Conservation (phyloP, 2,797 vertebrate species). For the Glyptemys insculpta region DNA sequence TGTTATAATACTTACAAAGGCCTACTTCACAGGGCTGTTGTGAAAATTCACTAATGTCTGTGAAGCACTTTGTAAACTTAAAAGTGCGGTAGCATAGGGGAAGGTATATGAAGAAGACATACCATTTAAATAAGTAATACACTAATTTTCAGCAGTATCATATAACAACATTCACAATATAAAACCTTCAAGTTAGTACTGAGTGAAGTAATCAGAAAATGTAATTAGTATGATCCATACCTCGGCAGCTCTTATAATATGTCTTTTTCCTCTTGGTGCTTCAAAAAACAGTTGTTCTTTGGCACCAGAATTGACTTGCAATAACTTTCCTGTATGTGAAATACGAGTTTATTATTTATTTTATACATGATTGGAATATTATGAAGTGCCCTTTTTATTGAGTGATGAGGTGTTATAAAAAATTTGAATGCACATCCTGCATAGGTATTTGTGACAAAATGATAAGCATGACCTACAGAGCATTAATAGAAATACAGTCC, state of each 20-base stretch:
- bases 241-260: conserved; percentile 91
- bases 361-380: neutral
- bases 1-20: neutral
- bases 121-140: neutral
- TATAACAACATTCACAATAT: conserved; percentile 8
- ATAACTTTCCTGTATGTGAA: conserved; percentile 88
- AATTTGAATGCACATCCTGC: neutral
- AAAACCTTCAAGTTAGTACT: neutral
- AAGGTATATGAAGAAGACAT: neutral
- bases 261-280: conserved; percentile 94
- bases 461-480: neutral
- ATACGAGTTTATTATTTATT: conserved; percentile 44
- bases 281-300: conserved; percentile 98
- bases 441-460: neutral
- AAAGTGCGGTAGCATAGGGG: neutral
- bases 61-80: neutral
- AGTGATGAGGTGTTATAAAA: neutral
- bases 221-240: conserved; percentile 76
- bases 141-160: neutral
- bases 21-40: neutral
- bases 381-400: neutral
- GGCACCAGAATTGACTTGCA: conserved; percentile 97
- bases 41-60: neutral
- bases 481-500: neutral
- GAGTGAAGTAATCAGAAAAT: neutral